Base-by-base conservation (phyloP, 2,113 vertebrate genomes). In the Tricholaema leucomelas region DNA sequence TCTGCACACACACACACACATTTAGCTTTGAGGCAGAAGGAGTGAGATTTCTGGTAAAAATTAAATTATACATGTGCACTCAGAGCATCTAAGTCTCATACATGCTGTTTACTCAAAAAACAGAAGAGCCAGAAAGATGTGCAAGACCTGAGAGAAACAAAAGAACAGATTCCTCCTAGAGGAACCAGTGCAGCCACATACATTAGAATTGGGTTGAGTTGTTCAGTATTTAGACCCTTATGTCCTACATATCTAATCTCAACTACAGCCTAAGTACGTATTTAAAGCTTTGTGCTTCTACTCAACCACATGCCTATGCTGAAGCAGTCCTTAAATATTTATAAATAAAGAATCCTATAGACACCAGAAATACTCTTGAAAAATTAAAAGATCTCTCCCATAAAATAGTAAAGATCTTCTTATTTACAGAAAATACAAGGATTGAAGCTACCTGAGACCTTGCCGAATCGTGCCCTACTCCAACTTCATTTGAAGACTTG, bases 1-100 rank as follows among this genome's bases (percentile, higher is more conserved):
- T 81, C 70, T 76, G 75, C 44, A 61, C 40, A 40, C n/a, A 42
- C 52, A 42, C 52, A 55, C 67, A 73, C 56, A 33, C 8, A 4
- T 56, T 90, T 65, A 75, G 66, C 36, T 84, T 61, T 19, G 40
- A 86, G 46, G 33, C 66, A 85, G 61, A 6, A 91, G n/a, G 67
- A 95, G 17, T 21, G 71, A 81, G 33, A 93, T 60, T 84, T 84
- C 69, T 55, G 78, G 77, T 83, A 78, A 88, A 91, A 95, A 72
- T 66, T 79, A 71, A 93, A 87, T 88, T 90, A 90, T 85, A 46
- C n/a, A 77, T 52, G 36, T 87, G 64, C 33, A 48, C 31, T 36
- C 63, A 40, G 74, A 93, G 66, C 75, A 83, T 87, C 36, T 50
- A 40, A 72, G 40, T 86, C 66, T 58, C 33, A 3, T 40, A 59